Evolutionary conservation across 2,888 invertebrate genomes (phyloP), one percentile per base, ranked within the genome.

Genomic region (Anthoptus insignis): DNA sequence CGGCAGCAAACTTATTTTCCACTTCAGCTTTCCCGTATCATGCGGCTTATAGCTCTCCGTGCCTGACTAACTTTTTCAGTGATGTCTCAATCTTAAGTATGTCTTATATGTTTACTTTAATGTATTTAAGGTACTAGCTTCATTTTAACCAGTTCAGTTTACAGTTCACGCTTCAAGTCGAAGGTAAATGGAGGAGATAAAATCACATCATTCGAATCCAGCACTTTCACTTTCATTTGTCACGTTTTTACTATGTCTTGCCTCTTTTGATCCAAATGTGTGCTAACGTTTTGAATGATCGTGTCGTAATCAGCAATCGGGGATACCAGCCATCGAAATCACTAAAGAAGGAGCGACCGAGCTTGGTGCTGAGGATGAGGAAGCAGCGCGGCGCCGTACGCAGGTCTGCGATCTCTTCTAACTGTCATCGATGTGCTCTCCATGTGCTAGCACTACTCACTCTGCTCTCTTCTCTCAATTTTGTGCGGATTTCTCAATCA

Each of bases 311-410:
- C 83, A 93, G 93, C 92, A 93, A 89, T 93, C 93, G 84, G 93
- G 94, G 88, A 93, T 94, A 89, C 94, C 94, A 81, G 93, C 94
- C 88, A 94, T 94, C 89, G 97, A 97, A 94, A 97, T 97, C 88
- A 97, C 97, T 84, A 97, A 97, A 95, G 97, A 97, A 86, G 87
- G 87, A 75, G 88, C 86, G 73, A 94, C 95, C 85, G 96, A 96
- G 87, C 94, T 95, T 89, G 96, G 95, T 85, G 96, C 96, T 85
- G 97, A 96, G 77, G 77, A 78, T 54, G 93, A 93, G 83, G 89
- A 92, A 75, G 80, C 87, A 71, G 79, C 88, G 81, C 90, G 88
- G 80, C 89, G 89, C 77, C 89, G 89, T 76, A 86, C 87, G 83
- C 93, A 93, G 92, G 93, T 93, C 92, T 92, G 93, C 87, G 91